Evolutionary conservation across 2,888 invertebrate species (phyloP).

Genomic region (Hydroisotoma schaefferi): DNA sequence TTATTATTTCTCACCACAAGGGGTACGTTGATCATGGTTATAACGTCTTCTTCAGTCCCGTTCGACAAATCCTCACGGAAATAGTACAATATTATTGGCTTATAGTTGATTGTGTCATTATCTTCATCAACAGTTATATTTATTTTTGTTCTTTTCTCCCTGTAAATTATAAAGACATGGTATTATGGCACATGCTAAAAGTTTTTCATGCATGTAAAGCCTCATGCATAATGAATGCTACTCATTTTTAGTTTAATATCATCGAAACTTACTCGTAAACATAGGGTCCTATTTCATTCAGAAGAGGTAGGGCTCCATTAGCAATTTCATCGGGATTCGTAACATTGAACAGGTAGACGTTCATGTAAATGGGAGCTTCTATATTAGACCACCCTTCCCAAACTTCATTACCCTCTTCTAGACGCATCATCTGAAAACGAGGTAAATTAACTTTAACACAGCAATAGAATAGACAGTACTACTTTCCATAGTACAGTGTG

Average conservation of each 20-base stretch:
- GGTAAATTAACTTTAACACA: too few species aligned
- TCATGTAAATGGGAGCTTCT: conserved; percentile 24
- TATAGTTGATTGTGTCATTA: conserved; percentile 25
- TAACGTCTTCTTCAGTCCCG: conserved; percentile 30
- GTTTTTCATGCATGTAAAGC: too few species aligned
- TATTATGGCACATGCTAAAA: neutral
- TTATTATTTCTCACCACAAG: conserved; percentile 7
- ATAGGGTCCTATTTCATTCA: conserved; percentile 36
- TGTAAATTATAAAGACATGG: conserved; percentile 6
- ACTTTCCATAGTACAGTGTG: too few species aligned
- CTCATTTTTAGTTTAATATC: too few species aligned
- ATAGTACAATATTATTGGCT: conserved; percentile 17
- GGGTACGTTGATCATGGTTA: conserved; percentile 29
- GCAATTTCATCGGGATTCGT: conserved; percentile 34
- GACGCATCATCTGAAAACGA: conserved; percentile 22
- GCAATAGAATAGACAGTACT: too few species aligned
- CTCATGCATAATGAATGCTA: too few species aligned
- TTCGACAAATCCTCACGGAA: conserved; percentile 33
- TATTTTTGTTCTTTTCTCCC: conserved; percentile 24
- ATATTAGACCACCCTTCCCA: conserved; percentile 29
- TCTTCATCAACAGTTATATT: conserved; percentile 11
- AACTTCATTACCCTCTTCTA: conserved; percentile 33
- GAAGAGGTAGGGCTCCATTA: conserved; percentile 22
- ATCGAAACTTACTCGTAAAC: conserved; percentile 31
- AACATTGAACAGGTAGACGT: conserved; percentile 31